Evolutionary conservation across 1,140 invertebrate genomes (phyloP), one percentile per base, ranked within the genome.

Genomic region (Eciton burchellii): DNA sequence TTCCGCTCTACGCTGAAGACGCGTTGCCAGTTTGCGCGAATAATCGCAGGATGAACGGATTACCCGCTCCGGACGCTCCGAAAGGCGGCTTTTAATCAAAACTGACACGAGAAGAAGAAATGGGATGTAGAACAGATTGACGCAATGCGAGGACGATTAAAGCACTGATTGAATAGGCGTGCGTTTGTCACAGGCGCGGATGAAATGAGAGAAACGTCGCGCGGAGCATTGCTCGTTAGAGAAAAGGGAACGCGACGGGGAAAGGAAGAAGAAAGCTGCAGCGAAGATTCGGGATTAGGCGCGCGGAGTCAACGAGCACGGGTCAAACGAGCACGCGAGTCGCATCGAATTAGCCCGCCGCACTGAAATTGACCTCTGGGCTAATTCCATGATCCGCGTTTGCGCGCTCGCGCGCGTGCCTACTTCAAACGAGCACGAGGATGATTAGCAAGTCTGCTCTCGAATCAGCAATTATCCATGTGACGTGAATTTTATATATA

Each of bases 371-470:
- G 84, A 88, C 85, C 85, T 82, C 73, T 26, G 59, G 77, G 77
- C 76, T 84, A 89, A 86, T 89, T 89, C 60, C 70, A 60, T 43
- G 68, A 49, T 81, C 65, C 43, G 21, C 86, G 95, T 94, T 95
- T 95, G 93, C 95, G 45, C 19, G n/a, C n/a, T n/a, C n/a, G n/a
- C 41, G 47, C 16, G 95, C 90, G 21, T 66, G 24, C 9, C 3
- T 52, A 35, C 52, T 19, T 54, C 52, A 54, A 35, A 35, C 52
- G n/a, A 54, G n/a, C 3, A 54, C 52, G 49, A 52, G 3, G 12
- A 52, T 16, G 49, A 52, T 16, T 4, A 52, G 47, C 11, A 21
- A 54, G 19, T 5, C 19, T 54, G 6, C n/a, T 6, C 19, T 54
- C 19, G 0, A 19, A 19, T 19, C 52, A 54, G 52, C n/a, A 19